Evolutionary conservation across 2,888 invertebrate genomes (phyloP), one percentile per base, ranked within the genome.

Genomic region (Dasysyrphus albostriatus): DNA sequence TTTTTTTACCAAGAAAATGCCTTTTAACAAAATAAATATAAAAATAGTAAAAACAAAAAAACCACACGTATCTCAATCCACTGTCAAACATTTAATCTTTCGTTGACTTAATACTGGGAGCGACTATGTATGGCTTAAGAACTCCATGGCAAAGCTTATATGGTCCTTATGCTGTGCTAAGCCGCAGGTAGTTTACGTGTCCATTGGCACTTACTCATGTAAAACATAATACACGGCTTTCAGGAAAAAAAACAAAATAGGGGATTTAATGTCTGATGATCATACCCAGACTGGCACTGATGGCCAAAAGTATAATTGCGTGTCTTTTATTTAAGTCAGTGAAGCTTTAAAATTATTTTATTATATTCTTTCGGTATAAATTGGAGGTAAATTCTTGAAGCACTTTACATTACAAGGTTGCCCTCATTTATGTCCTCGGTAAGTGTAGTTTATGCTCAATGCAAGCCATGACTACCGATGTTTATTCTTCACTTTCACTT

Each of bases 191-290:
- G 80, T 54, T 80, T 76, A 76, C 84, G 84, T 84, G 84, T 80
- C 80, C 76, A 80, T 76, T 76, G 84, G 84, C 84, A 84, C 80
- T 84, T 84, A 84, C 80, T 84, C 84, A 84, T 84, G 84, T 84
- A 59, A 76, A 83, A 75, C 67, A 42, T 72, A 72, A 70, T 61
- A 70, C 72, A 72, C 44, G 72, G 61, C 44, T 72, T 67, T 54
- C n/a, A 65, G 54, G 69, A 24, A 42, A 42, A 19, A 6, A 58
- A 32, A 32, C 2, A 24, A 32, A 77, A 72, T 75, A 37, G 83
- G 80, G 72, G 75, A 84, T 84, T 76, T 72, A 51, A 75, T 72
- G 37, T 74, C 10, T 58, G 81, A 70, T 61, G 69, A 56, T 63
- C 75, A 56, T 19, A 19, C 16, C n/a, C 16, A 5, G 32, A 56